Conservation (phyloP, 2,113 vertebrate genomes). For the Nothocercus nigrocapillus region DNA sequence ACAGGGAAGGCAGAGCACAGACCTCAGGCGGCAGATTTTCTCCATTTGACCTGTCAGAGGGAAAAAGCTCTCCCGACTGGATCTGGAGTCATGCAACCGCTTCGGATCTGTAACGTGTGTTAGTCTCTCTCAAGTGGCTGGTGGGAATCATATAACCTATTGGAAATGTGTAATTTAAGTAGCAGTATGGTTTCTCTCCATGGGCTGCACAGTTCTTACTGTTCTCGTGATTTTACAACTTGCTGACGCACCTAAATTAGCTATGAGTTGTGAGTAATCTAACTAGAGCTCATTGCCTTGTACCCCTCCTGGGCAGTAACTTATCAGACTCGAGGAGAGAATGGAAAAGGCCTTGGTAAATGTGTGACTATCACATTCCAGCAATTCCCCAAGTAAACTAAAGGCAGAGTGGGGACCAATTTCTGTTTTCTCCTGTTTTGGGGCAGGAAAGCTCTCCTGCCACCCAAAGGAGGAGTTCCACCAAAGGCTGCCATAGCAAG, state of each 20-base stretch:
- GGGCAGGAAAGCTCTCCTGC: not conserved
- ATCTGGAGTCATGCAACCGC: not conserved
- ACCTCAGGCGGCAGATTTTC: not conserved
- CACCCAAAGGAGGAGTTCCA: not conserved
- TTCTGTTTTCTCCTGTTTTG: not conserved
- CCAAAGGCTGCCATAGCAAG: rapidly evolving
- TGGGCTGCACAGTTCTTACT: not conserved
- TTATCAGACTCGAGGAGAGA: not conserved
- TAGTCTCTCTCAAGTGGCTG: not conserved
- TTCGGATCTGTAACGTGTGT: not conserved
- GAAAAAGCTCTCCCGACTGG: not conserved
- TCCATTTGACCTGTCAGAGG: not conserved
- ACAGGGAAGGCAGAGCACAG: not conserved
- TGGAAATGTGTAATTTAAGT: not conserved
- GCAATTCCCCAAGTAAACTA: not conserved
- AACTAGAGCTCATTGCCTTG: not conserved
- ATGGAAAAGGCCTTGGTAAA: not conserved
- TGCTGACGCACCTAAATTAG: not conserved
- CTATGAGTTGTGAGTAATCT: not conserved
- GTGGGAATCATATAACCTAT: not conserved
- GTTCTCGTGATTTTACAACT: not conserved
- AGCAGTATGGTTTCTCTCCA: not conserved
- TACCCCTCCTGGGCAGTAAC: not conserved
- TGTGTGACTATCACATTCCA: rapidly evolving
- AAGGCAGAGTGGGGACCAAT: not conserved